Evolutionary conservation across 2,113 vertebrate genomes (phyloP), one percentile per base, ranked within the genome.

Genomic region (Boulengerochromis microlepis): DNA sequence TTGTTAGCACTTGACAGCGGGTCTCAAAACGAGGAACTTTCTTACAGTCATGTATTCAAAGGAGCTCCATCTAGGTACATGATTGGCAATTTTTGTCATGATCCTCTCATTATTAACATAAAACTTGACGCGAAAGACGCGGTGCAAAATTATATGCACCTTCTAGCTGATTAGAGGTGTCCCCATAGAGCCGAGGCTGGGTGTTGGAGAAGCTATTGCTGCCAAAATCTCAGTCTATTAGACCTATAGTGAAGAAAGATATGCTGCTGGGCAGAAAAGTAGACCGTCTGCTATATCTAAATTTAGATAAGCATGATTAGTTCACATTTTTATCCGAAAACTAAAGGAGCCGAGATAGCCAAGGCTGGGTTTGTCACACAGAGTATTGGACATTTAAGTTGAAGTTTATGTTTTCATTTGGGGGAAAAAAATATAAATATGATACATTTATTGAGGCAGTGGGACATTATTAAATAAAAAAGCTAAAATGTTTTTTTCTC

Each of bases 1-100:
- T 99, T 99, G 98, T 99, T 99, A 99, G 98, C 97, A 97, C 96
- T 97, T 99, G 98, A 99, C 98, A 99, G 98, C 97, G 97, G 97
- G 98, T 99, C 98, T 99, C 98, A 97, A 96, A 97, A 98, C 98
- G 97, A 98, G 97, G 97, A 98, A 98, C 97, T 99, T 98, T 98
- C 97, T 96, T 97, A 96, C 97, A 98, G 98, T 97, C 97, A 95
- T 96, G 97, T 97, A 98, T 99, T 98, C 98, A 98, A 98, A 98
- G 97, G 96, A 98, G 97, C 97, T 99, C 98, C 98, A 98, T 99
- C 99, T 98, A 97, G 98, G 98, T 99, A 97, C 97, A 99, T 98
- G 98, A 99, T 98, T 99, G 99, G 99, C 98, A 98, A 99, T 99
- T 99, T 99, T 99, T 98, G 97, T 99, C 98, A 99, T 99, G 98